Conservation (phyloP, 53 echinoderm and acorn worm species). For the Stichopus horrens region DNA sequence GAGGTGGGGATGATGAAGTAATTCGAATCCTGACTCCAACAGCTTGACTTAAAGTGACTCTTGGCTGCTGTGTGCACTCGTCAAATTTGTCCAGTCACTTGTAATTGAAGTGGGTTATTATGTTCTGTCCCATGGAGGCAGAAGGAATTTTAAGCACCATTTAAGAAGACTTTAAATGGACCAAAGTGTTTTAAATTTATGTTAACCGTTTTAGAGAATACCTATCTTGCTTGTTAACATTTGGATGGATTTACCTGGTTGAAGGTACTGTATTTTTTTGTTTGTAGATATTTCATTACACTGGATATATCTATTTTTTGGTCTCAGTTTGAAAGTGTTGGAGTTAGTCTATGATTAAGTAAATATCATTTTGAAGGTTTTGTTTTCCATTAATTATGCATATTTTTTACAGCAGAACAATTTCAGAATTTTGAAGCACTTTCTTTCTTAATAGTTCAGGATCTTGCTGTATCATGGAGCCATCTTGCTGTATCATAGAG, state of each 20-base stretch:
- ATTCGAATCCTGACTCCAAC: background rate
- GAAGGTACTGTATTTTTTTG: too few relatives aligned
- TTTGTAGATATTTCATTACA: too few relatives aligned
- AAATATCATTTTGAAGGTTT: too few relatives aligned
- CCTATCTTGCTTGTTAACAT: background rate
- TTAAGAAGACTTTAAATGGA: background rate
- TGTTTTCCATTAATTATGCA: too few relatives aligned
- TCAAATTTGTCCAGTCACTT: background rate
- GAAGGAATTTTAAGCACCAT: constrained; percentile 28
- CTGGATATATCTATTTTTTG: too few relatives aligned
- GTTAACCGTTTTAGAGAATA: background rate
- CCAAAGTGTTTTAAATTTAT: background rate
- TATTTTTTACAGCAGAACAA: too few relatives aligned
- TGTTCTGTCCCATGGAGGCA: background rate
- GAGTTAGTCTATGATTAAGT: too few relatives aligned
- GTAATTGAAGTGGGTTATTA: background rate
- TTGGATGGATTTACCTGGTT: background rate
- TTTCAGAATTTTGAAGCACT: too few relatives aligned
- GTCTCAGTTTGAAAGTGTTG: too few relatives aligned
- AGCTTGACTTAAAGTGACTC: background rate
- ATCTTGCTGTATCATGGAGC: too few relatives aligned
- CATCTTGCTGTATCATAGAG: too few relatives aligned
- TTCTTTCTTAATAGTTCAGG: too few relatives aligned
- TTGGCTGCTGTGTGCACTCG: background rate
- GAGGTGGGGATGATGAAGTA: background rate